phyloP scores from a whole-genome alignment of 64 coral and sea anemone species.

The Stylophora pistillata region DNA sequence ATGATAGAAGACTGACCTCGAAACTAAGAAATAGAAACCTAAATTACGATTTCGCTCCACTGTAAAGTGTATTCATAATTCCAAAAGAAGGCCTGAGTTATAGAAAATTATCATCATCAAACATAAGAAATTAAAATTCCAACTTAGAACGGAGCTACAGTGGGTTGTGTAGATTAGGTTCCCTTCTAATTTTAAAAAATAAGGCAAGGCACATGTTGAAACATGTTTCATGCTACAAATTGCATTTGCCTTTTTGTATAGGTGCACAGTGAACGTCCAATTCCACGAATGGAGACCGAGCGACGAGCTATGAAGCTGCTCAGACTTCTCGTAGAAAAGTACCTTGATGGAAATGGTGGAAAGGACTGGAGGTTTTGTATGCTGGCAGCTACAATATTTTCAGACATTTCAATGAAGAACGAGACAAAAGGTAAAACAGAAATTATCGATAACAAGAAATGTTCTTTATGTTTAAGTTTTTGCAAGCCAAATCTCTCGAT shows the following conservation, averaged over 20 bases:
- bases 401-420: conserved; percentile 12
- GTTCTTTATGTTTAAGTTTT: background rate
- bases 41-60: too few species aligned
- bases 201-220: too few species aligned
- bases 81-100: too few species aligned
- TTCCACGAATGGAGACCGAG: conserved; percentile 18
- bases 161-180: too few species aligned
- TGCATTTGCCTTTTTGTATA: background rate
- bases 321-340: background rate
- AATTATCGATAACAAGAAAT: background rate
- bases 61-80: too few species aligned
- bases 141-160: too few species aligned
- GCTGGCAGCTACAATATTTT: background rate
- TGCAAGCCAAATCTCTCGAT: too few species aligned
- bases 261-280: conserved; percentile 23
- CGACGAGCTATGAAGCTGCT: conserved; percentile 1
- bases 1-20: too few species aligned
- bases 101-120: too few species aligned
- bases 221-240: background rate
- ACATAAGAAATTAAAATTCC: too few species aligned
- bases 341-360: background rate
- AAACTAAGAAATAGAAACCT: too few species aligned
- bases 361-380: conserved; percentile 27
- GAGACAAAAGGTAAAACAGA: background rate
- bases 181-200: too few species aligned